Percentiles rank a stretch among this genome's conserved stretches.
Evolutionary conservation across 2,888 invertebrate species (phyloP).

Genomic region (Aphodius granarius): DNA sequence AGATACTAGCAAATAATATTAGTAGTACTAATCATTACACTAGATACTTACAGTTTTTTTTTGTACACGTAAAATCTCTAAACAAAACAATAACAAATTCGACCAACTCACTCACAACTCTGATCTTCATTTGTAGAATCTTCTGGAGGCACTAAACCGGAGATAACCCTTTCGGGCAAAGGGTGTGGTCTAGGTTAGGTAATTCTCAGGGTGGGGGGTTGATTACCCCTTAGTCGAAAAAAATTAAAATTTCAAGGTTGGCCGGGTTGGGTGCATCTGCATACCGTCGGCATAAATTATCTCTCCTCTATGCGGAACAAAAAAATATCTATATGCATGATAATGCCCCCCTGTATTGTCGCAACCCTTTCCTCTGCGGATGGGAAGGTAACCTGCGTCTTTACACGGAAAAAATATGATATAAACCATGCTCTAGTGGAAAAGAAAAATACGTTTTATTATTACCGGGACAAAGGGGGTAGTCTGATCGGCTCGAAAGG

Average conservation of each 20-base stretch:
- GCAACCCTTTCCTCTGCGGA: slow-evolving; percentile 36
- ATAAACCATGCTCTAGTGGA: slow-evolving; percentile 57
- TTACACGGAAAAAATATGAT: slow-evolving; percentile 50
- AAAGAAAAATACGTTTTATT: slow-evolving; percentile 57
- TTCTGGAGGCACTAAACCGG: slow-evolving; percentile 21
- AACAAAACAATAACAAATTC: background rate
- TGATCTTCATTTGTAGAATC: slow-evolving; percentile 4
- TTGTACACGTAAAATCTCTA: background rate
- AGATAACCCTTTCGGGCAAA: slow-evolving; percentile 45
- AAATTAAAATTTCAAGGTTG: slow-evolving; percentile 47
- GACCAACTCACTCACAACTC: background rate
- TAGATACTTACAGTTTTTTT: too few species aligned
- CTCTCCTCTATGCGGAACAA: slow-evolving; percentile 15
- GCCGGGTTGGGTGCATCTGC: slow-evolving; percentile 44
- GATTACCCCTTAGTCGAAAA: slow-evolving; percentile 42
- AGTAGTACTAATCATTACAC: background rate
- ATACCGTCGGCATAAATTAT: slow-evolving; percentile 47
- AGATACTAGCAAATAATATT: background rate
- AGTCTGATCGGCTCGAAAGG: slow-evolving; percentile 43
- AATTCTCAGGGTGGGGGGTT: slow-evolving; percentile 42
- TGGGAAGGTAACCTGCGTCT: slow-evolving; percentile 27
- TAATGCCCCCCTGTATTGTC: slow-evolving; percentile 38
- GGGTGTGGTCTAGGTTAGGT: slow-evolving; percentile 2
- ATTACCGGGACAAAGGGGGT: slow-evolving; percentile 51
- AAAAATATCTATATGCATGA: slow-evolving; percentile 46